Evolutionary conservation across 2,797 vertebrate species (phyloP), one percentile per base, ranked within the genome.

Genomic region (Epinephelus awoara): DNA sequence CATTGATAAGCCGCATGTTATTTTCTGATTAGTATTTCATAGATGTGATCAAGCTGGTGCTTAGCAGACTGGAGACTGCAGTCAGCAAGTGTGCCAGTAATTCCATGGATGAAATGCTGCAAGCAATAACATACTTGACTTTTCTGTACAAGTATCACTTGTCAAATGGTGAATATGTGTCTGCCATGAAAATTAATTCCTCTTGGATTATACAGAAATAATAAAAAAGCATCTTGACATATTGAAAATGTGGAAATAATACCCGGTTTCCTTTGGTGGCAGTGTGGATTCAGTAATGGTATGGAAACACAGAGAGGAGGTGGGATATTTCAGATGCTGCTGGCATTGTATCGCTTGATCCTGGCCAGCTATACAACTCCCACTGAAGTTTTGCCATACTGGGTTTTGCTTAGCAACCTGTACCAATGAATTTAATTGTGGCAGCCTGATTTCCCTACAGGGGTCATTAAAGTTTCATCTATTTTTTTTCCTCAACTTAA

Each of bases 361-460:
- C 54, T 18, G n/a, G 29, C 65, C 21, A 54, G 58, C 14, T n/a
- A 15, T 51, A 21, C 51, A 75, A 72, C 18, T 80, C 29, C 13
- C 21, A 71, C 15, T 59, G 19, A 69, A 50, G 54, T 61, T 68
- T 65, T 40, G 54, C 63, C 42, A 50, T 21, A n/a, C 27, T 67
- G 14, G 23, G 7, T 42, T 56, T 77, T 81, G 27, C 38, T 55
- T 57, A 38, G 14, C 19, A 71, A 76, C 52, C 13, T 56, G 61
- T 21, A 47, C 25, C 18, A 46, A 23, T 57, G 47, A 68, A 64
- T 71, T 18, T 19, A 27, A 68, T 15, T 40, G 47, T 52, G n/a
- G 67, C 6, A 49, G 54, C 19, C 27, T 72, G 61, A 87, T 87
- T 89, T 87, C 82, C 83, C 82, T 46, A 61, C 47, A 74, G 80